Base-by-base conservation (phyloP, 2,888 invertebrate genomes). In the Aphodius granarius region DNA sequence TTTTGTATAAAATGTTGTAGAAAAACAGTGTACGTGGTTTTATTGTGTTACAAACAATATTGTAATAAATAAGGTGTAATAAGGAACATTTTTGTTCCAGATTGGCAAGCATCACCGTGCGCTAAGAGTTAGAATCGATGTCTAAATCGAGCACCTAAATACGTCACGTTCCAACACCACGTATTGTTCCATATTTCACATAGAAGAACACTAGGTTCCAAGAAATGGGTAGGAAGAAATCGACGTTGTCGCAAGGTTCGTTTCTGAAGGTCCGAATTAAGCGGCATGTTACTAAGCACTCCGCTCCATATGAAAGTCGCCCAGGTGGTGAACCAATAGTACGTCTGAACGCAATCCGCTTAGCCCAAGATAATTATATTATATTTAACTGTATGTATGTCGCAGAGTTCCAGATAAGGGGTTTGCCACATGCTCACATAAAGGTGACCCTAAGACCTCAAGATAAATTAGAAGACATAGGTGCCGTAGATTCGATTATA, bases 331-430 rank as follows among this genome's bases (percentile, higher is more conserved):
- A 43, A 43, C 43, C 1, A 43, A 2, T 43, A 43, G 3, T 43
- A 43, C 43, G 43, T 43, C 43, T 43, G 2, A 43, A 13, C 43
- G 43, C 43, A 43, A 9, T 9, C 1, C 43, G 43, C 43, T 43
- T 2, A 2, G 43, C 43, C 43, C 43, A 43, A 43, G 43, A 43
- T 9, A 43, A 43, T 43, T 43, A 77, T 6, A 70, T 73, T 19
- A 63, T 66, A 13, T 13, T 66, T 13, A 74, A 75, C 16, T 71
- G 66, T 5, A 73, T 79, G 0, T 78, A 80, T 20, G 76, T 77
- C 13, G 76, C 76, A 6, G 80, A 81, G 63, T 81, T 79, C 19
- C 78, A 80, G 63, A n/a, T n/a, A n/a, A n/a, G n/a, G n/a, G n/a
- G n/a, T n/a, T n/a, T n/a, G n/a, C n/a, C n/a, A n/a, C n/a, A 79